These are phyloP conservation scores for Aspidapion aeneum DNA, from an alignment of 2,888 invertebrate species.

Conservation along the genomic window DNA sequence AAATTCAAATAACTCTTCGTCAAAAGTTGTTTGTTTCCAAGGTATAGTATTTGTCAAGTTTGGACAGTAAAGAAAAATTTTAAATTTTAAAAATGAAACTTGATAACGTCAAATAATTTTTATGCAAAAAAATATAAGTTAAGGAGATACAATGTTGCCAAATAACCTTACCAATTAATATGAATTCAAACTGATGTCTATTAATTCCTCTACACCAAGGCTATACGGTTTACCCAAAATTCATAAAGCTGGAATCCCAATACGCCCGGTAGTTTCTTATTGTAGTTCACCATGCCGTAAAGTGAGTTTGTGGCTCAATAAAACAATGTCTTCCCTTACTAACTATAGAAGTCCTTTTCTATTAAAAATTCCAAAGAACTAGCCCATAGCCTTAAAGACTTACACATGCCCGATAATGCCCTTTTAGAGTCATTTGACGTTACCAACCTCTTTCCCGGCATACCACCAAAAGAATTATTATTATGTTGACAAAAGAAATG, in stretches of 20 bases:
- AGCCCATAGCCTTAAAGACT: background rate
- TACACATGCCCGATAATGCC: background rate
- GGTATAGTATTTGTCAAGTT: too few relatives aligned
- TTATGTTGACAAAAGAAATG: background rate
- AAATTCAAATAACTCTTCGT: too few relatives aligned
- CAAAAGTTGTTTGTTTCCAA: too few relatives aligned
- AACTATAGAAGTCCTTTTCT: background rate
- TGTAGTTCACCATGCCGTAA: background rate
- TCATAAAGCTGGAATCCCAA: too few relatives aligned
- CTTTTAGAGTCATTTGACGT: background rate
- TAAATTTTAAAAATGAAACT: too few relatives aligned
- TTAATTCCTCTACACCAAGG: background rate
- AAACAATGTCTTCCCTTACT: background rate
- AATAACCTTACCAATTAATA: background rate
- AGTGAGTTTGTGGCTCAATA: background rate
- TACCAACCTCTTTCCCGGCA: background rate
- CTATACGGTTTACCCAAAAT: background rate
- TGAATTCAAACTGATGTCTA: background rate
- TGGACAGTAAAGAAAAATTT: too few relatives aligned
- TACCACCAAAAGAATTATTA: background rate
- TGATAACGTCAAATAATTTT: too few relatives aligned
- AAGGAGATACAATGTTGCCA: background rate
- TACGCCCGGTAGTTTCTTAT: background rate
- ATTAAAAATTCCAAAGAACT: background rate
- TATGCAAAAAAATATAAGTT: too few relatives aligned